A percentile compares a stretch with the other conserved stretches of the same genome.
phyloP scores from a whole-genome alignment of 2,888 invertebrate genomes.

The Rhagonycha fulva region DNA sequence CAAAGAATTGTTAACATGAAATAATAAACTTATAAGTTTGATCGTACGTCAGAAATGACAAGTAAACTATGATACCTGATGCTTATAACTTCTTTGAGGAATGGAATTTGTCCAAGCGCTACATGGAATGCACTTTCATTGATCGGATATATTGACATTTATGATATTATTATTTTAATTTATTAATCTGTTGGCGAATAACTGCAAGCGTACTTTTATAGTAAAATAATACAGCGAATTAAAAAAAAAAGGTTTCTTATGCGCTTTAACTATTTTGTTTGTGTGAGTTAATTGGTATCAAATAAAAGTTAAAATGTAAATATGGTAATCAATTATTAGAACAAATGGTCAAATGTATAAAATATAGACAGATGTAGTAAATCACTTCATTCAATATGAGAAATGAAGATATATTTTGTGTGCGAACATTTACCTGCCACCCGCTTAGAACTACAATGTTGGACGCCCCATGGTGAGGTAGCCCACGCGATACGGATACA shows the following conservation, averaged over 20 bases:
- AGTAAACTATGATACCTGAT: constrained; percentile 48
- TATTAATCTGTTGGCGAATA: constrained; percentile 10
- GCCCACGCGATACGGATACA: constrained; percentile 48
- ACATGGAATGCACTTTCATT: constrained; percentile 49
- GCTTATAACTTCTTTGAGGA: constrained; percentile 48
- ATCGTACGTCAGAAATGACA: constrained; percentile 39
- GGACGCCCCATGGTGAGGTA: constrained; percentile 37
- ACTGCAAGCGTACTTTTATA: not conserved
- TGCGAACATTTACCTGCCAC: constrained; percentile 47
- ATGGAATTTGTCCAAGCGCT: constrained; percentile 49
- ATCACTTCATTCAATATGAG: constrained; percentile 32
- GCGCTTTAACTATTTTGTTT: not conserved
- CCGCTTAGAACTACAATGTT: constrained; percentile 36
- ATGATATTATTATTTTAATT: constrained; percentile 28
- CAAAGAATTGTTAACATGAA: not conserved
- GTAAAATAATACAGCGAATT: not conserved
- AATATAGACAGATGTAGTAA: constrained; percentile 28
- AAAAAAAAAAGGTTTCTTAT: not conserved
- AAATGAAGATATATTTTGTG: constrained; percentile 46
- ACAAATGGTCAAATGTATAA: constrained; percentile 20
- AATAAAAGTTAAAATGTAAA: not conserved
- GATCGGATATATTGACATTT: constrained; percentile 42
- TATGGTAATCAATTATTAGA: constrained; percentile 20
- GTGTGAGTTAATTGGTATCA: not conserved
- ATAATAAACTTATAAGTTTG: constrained; percentile 27